A percentile compares a stretch with the other conserved stretches of the same genome.
These are phyloP conservation scores for Hydrotaea cyrtoneurina DNA, from an alignment of 2,888 invertebrate species.

Conservation along the genomic window DNA sequence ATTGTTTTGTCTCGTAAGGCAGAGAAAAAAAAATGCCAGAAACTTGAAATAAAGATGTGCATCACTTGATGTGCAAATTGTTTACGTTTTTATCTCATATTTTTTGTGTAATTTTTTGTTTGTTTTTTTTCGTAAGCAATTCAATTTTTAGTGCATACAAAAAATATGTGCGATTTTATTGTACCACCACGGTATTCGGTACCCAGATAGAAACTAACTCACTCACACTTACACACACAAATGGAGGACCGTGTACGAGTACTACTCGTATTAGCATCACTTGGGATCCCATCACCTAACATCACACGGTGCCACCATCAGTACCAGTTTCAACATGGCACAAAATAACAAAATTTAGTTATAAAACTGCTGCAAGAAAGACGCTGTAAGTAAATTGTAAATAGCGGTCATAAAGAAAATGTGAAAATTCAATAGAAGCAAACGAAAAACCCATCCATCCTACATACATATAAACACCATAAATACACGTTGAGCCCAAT, in stretches of 20 bases:
- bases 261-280: background rate
- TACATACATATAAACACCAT: too few species aligned
- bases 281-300: slow-evolving; percentile 15
- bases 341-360: slow-evolving; percentile 50
- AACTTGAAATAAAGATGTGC: slow-evolving; percentile 50
- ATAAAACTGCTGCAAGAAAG: slow-evolving; percentile 11
- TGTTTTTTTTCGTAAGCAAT: slow-evolving; percentile 15
- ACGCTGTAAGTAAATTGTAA: background rate
- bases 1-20: slow-evolving; percentile 14
- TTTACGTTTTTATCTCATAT: slow-evolving; percentile 49
- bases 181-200: background rate
- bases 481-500: too few species aligned
- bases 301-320: slow-evolving; percentile 29
- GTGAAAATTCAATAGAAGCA: slow-evolving; percentile 25
- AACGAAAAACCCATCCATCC: background rate
- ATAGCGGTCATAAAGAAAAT: slow-evolving; percentile 16
- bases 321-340: slow-evolving; percentile 70
- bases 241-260: background rate
- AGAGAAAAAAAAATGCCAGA: background rate
- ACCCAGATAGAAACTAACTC: background rate
- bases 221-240: background rate
- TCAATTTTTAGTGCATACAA: slow-evolving; percentile 17
- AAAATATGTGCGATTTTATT: slow-evolving; percentile 32
- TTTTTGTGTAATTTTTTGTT: slow-evolving; percentile 19
- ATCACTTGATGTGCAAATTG: slow-evolving; percentile 60